Base-by-base conservation (phyloP, 2,113 vertebrate genomes). In the Nyctereutes procyonoides region DNA sequence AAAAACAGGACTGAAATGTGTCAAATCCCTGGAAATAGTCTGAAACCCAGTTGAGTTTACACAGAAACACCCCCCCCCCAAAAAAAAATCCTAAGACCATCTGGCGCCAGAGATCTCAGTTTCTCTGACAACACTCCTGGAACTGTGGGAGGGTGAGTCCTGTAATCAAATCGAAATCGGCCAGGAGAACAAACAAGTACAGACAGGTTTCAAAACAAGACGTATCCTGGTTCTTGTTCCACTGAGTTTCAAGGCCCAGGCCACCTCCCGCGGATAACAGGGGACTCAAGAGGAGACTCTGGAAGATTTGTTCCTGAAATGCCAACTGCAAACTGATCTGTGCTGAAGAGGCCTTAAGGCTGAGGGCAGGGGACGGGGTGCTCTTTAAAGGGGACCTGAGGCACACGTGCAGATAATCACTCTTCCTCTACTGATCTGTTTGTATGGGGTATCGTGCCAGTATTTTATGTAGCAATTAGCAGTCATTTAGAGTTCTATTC, bases 1-100 rank as follows among this genome's bases (percentile, higher is more conserved):
- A 95, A 95, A 98, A 98, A 85, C 88, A 97, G 93, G 63, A 93
- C 95, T 93, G 71, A 97, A 97, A 96, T 85, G 81, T 95, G 93
- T 97, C 89, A 96, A 88, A 81, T 93, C 92, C 63, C 93, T 95
- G 93, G 88, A 97, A 97, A 97, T 12, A 85, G 83, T 86, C 95
- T 95, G 80, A 93, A 93, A 81, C 63, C 43, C 63, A 76, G 69
- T 56, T 81, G 83, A 92, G 74, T 91, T 76, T 90, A 92, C 67
- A 24, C 63, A 96, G 96, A 97, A 97, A 89, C 80, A 43, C 43
- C 71, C 43, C 62, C 62, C 62, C 51, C 71, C n/a, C n/a, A n/a
- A n/a, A n/a, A n/a, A 13, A 77, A 93, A 89, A 80, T 48, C 83
- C 38, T 79, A 43, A 96, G 79, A 62, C 87, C 60, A 90, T 94